Conservation (phyloP, 2,113 vertebrate genomes). For the Melanerpes formicivorus region DNA sequence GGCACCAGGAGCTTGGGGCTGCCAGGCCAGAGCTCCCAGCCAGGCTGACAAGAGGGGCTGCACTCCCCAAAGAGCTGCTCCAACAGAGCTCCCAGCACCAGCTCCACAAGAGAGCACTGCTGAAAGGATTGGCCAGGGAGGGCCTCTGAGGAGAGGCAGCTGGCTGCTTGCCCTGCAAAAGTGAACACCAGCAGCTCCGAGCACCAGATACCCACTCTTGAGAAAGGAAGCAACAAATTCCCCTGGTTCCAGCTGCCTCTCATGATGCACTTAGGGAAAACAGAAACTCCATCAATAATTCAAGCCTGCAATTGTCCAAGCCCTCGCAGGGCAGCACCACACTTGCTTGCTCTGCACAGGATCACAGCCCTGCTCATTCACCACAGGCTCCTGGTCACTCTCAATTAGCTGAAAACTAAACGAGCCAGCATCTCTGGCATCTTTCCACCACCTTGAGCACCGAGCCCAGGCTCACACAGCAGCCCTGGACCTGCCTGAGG, state of each 20-base stretch:
- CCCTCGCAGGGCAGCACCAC: neutral
- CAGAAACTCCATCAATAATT: slow-evolving; percentile 54
- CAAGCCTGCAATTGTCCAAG: neutral
- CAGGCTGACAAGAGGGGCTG: neutral
- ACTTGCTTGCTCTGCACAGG: neutral
- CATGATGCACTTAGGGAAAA: neutral
- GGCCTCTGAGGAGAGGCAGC: neutral
- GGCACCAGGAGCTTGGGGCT: neutral
- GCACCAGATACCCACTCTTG: neutral
- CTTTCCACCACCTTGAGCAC: fast-evolving
- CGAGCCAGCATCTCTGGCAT: neutral
- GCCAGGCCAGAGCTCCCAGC: neutral
- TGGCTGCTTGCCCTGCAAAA: fast-evolving
- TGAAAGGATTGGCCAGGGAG: neutral
- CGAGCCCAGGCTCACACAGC: neutral
- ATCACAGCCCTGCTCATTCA: neutral
- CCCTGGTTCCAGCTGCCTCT: neutral
- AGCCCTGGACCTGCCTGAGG: neutral
- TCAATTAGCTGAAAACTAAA: slow-evolving; percentile 35
- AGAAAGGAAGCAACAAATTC: neutral
- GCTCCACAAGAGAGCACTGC: neutral
- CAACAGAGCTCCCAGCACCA: neutral
- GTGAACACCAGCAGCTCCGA: neutral
- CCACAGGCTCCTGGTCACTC: neutral
- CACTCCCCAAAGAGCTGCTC: fast-evolving